Percentiles rank a stretch among this genome's conserved stretches.
Evolutionary conservation across 2,797 vertebrate species (phyloP).

Genomic region (Tympanoctomys barrerae): DNA sequence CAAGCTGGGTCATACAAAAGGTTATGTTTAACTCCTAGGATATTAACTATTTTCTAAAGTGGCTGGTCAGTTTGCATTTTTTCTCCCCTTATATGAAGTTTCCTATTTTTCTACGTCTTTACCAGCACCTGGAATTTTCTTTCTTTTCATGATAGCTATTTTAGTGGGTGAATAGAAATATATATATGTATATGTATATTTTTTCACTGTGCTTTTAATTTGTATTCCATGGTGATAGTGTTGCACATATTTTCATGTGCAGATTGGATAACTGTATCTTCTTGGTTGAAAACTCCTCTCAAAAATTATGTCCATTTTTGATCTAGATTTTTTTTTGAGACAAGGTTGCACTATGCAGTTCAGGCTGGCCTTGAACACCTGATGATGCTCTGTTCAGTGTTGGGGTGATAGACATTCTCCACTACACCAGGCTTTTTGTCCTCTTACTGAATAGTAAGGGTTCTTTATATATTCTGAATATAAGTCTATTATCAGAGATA

Average conservation of each 20-base stretch:
- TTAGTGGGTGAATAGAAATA: background rate
- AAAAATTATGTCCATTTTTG: conserved; percentile 2
- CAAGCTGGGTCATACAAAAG: background rate
- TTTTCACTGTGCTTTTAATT: background rate
- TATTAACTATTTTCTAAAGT: background rate
- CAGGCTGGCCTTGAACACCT: background rate
- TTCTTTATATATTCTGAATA: conserved; percentile 39
- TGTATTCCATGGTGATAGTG: background rate
- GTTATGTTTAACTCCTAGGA: background rate
- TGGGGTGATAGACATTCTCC: background rate
- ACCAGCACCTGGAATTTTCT: background rate
- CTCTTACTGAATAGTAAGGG: conserved; percentile 1
- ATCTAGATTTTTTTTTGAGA: background rate
- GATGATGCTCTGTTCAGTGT: background rate
- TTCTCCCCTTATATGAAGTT: background rate
- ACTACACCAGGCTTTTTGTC: background rate
- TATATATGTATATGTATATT: too few species aligned
- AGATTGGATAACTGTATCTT: background rate
- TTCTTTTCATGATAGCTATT: background rate
- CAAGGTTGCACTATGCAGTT: background rate
- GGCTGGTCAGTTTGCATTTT: background rate
- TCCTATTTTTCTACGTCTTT: background rate
- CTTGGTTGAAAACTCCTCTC: background rate
- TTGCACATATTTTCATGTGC: background rate
- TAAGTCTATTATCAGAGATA: conserved; percentile 19